Base-by-base conservation (phyloP, 2,888 invertebrate species). In the Odontomyia ornata region DNA sequence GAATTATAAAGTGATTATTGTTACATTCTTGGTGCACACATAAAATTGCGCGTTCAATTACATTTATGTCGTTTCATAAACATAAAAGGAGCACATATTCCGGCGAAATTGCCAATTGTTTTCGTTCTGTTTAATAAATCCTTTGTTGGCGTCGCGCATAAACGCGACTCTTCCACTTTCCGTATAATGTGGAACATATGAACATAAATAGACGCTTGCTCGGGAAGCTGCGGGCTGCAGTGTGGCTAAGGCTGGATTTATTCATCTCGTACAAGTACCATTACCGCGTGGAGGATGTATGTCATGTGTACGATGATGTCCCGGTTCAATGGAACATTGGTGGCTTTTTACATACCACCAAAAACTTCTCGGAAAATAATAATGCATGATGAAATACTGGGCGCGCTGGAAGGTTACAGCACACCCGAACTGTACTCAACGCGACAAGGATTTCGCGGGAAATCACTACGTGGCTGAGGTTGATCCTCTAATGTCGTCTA, bases 91-190 rank as follows among this genome's bases (percentile, higher is more conserved):
- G 65, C 57, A 57, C 56, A 76, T 76, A 76, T 79, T 67, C 77
- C 75, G 43, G 57, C 72, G 57, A 79, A 79, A 79, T 79, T 79
- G 77, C 72, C 78, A 77, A 79, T 79, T 79, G 79, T 79, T 79
- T 79, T 79, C 77, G 72, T 77, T 79, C 76, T 77, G 57, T 79
- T 76, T 77, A 79, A 79, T 79, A 79, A 79, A 79, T 79, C 77
- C 79, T 79, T 79, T 79, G 79, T 79, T 79, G 77, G 72, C 67
- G 69, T 77, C 77, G 65, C 77, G 65, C 73, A 77, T 76, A 73
- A 78, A 77, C 57, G 75, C 47, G 78, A 60, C 46, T 56, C 62
- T 46, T 60, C 60, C n/a, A 25, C 25, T 60, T 60, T 25, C 57
- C 13, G 73, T 21, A 18, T 18, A 57, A 73, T 36, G n/a, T 23